phyloP scores from a whole-genome alignment of 2,888 invertebrate species.

The Chesias legatella region DNA sequence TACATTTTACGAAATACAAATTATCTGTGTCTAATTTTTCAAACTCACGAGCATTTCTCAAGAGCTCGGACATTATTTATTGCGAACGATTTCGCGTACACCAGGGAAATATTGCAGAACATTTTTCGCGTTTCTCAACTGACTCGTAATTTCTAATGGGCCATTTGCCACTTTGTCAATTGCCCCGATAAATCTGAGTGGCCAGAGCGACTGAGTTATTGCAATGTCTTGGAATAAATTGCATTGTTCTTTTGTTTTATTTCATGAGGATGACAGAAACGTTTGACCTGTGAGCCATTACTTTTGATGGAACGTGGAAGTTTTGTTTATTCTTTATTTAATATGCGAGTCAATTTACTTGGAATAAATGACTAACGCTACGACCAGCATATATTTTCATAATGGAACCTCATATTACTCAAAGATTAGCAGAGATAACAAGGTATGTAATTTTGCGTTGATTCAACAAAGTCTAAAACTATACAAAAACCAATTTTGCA shows the following conservation, averaged over 20 bases:
- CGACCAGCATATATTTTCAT: too few species aligned
- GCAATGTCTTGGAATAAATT: constrained; percentile 64
- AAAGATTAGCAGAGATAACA: too few species aligned
- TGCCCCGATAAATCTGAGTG: constrained; percentile 76
- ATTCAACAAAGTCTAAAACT: not conserved
- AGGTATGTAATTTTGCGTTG: not conserved
- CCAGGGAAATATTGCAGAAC: constrained; percentile 69
- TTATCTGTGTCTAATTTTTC: constrained; percentile 18
- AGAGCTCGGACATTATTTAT: constrained; percentile 63
- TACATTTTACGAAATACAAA: not conserved
- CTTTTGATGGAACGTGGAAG: constrained; percentile 14
- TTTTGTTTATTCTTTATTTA: constrained; percentile 3
- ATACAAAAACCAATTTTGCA: not conserved
- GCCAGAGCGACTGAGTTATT: constrained; percentile 62
- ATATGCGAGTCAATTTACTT: too few species aligned
- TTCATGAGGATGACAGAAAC: constrained; percentile 14
- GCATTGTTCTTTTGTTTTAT: constrained; percentile 69
- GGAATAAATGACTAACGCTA: too few species aligned
- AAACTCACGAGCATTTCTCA: constrained; percentile 34
- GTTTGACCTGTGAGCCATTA: constrained; percentile 17
- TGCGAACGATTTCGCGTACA: constrained; percentile 71
- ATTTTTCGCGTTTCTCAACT: constrained; percentile 63
- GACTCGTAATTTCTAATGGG: constrained; percentile 80
- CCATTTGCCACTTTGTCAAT: constrained; percentile 82
- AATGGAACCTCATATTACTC: too few species aligned